Evolutionary conservation across 1,140 invertebrate species (phyloP).

Genomic region (Platyscapa corneri): DNA sequence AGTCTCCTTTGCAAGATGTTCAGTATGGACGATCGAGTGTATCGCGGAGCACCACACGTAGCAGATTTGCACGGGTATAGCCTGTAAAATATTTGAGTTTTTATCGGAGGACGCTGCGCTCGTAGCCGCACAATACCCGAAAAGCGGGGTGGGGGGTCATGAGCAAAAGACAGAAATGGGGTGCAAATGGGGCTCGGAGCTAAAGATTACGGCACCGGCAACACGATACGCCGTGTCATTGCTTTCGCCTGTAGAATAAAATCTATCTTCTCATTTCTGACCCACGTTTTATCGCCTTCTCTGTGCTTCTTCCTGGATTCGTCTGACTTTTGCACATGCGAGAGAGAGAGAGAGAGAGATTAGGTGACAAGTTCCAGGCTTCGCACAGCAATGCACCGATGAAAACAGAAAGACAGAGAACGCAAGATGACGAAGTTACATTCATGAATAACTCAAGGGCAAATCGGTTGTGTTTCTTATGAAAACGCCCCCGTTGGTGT

Average conservation of each 20-base stretch:
- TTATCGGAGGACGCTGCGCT: too few species aligned
- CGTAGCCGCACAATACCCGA: too few species aligned
- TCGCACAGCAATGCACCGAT: too few species aligned
- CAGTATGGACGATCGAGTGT: too few species aligned
- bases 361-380: too few species aligned
- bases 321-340: too few species aligned
- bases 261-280: not conserved
- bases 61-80: too few species aligned
- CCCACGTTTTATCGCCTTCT: too few species aligned
- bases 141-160: not conserved
- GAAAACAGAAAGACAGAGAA: too few species aligned
- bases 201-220: constrained; percentile 29
- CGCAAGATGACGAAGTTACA: not conserved
- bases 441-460: constrained; percentile 27
- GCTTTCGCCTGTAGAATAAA: not conserved
- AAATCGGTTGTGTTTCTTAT: not conserved
- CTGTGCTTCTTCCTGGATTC: not conserved
- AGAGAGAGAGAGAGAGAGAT: too few species aligned
- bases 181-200: constrained; percentile 20
- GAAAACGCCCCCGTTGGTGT: not conserved
- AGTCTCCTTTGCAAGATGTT: too few species aligned
- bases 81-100: constrained; percentile 18
- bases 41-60: too few species aligned
- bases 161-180: not conserved
- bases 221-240: constrained; percentile 15